Base-by-base conservation (phyloP, 1,140 invertebrate genomes). In the Formica selysi region DNA sequence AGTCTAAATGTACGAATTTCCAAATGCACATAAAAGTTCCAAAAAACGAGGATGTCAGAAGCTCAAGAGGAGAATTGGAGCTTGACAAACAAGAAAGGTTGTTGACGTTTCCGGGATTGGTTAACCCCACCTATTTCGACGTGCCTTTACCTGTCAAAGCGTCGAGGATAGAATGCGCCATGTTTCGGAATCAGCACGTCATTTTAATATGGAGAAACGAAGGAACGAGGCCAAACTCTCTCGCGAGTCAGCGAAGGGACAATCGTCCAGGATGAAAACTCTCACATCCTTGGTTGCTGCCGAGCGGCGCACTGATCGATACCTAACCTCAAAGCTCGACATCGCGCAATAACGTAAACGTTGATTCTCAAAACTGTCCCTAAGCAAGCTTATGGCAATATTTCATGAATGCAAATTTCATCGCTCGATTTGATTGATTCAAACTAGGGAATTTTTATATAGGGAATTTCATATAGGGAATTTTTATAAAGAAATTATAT, bases 161-260 rank as follows among this genome's bases (percentile, higher is more conserved):
- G 87, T 95, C 94, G 85, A 95, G 94, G 85, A 95, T 93, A 85
- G 93, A 93, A 41, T 94, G 93, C 87, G 94, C 93, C 94, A 95
- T 95, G 67, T 87, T 87, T 90, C 71, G 71, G 38, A 74, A 79
- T 85, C 86, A 76, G 76, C 61, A 61, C 67, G 73, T 87, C 74
- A 87, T 92, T 86, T 84, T 91, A 81, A n/a, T 16, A 51, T 54
- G 26, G 54, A 22, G 8, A 29, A 68, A 68, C 59, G 48, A 87
- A 36, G 13, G 87, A 81, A 68, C 51, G 67, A 61, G 22, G 26
- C 54, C 71, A 62, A 65, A 48, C 76, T 73, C 86, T 32, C 1
- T 88, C 78, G 88, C 67, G 48, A 86, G 36, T 81, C 62, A 59
- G 83, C 74, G 86, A 64, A 86, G 76, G 67, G 79, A 90, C 86